Evolutionary conservation across 2,888 invertebrate species (phyloP), one percentile per base, ranked within the genome.

Genomic region (Polyploca ridens): DNA sequence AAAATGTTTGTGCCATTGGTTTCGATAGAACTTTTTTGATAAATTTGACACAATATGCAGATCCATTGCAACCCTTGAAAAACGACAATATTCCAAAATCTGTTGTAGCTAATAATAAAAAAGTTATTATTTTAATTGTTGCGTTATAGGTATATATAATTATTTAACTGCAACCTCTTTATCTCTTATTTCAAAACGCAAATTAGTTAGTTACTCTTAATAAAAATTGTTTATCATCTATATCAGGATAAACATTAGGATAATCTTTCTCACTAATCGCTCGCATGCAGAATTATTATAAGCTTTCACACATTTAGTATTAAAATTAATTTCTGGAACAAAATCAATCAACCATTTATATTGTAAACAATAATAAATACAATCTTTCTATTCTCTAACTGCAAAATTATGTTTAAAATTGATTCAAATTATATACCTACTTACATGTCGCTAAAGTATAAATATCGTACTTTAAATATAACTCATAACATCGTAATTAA

Each of bases 321-420:
- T 80, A 77, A 81, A 78, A 76, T 65, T 61, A 72, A 67, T 68
- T 72, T 67, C 19, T n/a, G n/a, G n/a, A n/a, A n/a, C n/a, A n/a
- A n/a, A n/a, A n/a, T n/a, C n/a, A n/a, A n/a, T n/a, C n/a, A n/a
- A n/a, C 58, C 63, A 68, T 67, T 64, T 74, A 62, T 66, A 73
- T 69, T 63, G 68, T 66, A 74, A 74, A 75, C 73, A 68, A 64
- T 71, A 49, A 64, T 74, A 67, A 73, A 70, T 65, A 69, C 62
- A 68, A 72, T 13, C 70, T 72, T 71, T 74, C 84, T 86, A 86
- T 87, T 86, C 81, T 86, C 83, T 75, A 78, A 75, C 79, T 76
- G 73, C 74, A 76, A 69, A 82, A 84, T 81, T 77, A 74, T 78
- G 66, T 75, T 72, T 66, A 80, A 73, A 69, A 66, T 2, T 27